Evolutionary conservation across 2,888 invertebrate species (phyloP).

Genomic region (Nebria brevicollis): DNA sequence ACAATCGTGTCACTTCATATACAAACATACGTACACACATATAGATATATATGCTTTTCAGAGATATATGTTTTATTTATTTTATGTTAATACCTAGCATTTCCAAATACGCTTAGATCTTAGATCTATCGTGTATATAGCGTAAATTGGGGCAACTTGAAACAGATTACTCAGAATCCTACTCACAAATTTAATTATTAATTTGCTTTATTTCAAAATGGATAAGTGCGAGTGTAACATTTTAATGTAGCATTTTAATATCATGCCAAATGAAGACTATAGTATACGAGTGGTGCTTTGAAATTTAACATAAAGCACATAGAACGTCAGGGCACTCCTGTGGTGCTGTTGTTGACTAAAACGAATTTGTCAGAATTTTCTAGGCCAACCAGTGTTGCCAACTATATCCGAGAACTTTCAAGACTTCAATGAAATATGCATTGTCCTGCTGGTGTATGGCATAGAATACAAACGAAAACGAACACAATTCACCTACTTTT

Average conservation of each 20-base stretch:
- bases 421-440: not conserved
- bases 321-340: not conserved
- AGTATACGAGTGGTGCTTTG: not conserved
- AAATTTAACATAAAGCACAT: slow-evolving; percentile 16
- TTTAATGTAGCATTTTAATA: too few relatives aligned
- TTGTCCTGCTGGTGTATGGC: not conserved
- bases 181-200: too few relatives aligned
- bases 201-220: too few relatives aligned
- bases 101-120: too few relatives aligned
- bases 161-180: too few relatives aligned
- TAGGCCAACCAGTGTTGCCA: slow-evolving; percentile 5
- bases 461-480: not conserved
- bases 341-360: slow-evolving; percentile 19
- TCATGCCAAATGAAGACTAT: too few relatives aligned
- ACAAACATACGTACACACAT: not conserved
- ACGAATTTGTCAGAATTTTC: slow-evolving; percentile 34
- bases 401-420: slow-evolving; percentile 5
- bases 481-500: not conserved
- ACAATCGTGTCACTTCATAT: not conserved
- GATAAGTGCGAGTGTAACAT: too few relatives aligned
- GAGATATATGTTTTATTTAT: too few relatives aligned
- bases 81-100: too few relatives aligned
- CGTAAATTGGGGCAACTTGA: too few relatives aligned
- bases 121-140: too few relatives aligned
- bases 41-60: too few relatives aligned